Percentiles rank a stretch among this genome's conserved stretches.
Evolutionary conservation across 2,888 invertebrate species (phyloP).

Genomic region (Sminthurinus aureus): DNA sequence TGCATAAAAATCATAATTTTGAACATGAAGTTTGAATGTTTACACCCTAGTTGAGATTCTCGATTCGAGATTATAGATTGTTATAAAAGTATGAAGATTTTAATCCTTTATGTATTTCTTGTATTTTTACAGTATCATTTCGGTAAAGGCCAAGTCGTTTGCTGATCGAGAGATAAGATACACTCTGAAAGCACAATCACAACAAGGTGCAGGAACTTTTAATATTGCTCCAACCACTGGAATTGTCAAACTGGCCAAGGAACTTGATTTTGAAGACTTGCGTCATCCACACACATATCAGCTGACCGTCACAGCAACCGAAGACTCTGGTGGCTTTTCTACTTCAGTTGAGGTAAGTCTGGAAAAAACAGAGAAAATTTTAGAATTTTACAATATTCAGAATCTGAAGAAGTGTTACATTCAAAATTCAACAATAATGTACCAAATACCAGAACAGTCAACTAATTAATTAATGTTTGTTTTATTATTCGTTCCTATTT

Average conservation of each 20-base stretch:
- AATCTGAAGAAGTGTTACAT: too few species aligned
- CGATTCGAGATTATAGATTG: background rate
- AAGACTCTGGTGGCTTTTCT: slow-evolving; percentile 96
- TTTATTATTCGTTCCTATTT: background rate
- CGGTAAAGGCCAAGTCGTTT: slow-evolving; percentile 96
- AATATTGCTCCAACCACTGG: slow-evolving; percentile 94
- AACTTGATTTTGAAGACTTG: slow-evolving; percentile 95
- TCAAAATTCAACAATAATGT: too few species aligned
- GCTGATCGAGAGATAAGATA: slow-evolving; percentile 97
- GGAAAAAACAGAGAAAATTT: background rate
- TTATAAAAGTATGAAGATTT: background rate
- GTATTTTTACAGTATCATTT: slow-evolving; percentile 81
- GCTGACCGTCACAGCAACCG: slow-evolving; percentile 91
- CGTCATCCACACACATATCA: slow-evolving; percentile 94
- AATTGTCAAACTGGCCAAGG: slow-evolving; percentile 93
- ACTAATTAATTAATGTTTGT: background rate
- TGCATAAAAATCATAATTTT: too few species aligned
- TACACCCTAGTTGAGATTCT: background rate
- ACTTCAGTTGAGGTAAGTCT: slow-evolving; percentile 85
- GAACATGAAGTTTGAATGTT: background rate
- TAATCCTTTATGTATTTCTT: slow-evolving; percentile 33
- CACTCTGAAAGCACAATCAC: slow-evolving; percentile 90
- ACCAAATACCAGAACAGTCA: background rate
- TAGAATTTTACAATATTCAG: background rate
- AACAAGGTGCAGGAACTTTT: slow-evolving; percentile 90